A percentile compares a stretch with the other conserved stretches of the same genome.
phyloP scores from a whole-genome alignment of 2,888 invertebrate species.

The Ecliptopera silaceata region DNA sequence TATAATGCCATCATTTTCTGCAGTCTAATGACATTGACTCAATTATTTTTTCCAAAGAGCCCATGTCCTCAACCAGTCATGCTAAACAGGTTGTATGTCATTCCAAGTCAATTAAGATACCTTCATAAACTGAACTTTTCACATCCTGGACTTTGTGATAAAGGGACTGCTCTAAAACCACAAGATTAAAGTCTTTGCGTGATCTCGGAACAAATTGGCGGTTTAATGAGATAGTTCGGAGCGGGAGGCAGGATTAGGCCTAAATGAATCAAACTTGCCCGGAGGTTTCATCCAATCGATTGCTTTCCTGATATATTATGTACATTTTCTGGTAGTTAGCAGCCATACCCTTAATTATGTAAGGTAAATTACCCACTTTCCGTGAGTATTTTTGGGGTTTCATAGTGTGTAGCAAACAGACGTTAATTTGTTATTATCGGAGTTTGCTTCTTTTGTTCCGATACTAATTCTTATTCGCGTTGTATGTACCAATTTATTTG shows the following conservation, averaged over 20 bases:
- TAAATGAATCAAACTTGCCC: conserved; percentile 70
- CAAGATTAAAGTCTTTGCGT: conserved; percentile 68
- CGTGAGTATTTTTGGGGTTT: conserved; percentile 12
- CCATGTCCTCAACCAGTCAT: too few relatives aligned
- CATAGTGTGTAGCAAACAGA: not conserved
- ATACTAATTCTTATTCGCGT: too few relatives aligned
- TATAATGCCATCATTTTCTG: too few relatives aligned
- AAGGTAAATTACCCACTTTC: conserved; percentile 32
- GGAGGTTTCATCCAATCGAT: conserved; percentile 54
- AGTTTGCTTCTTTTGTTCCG: not conserved
- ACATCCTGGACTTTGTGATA: conserved; percentile 6
- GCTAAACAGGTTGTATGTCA: not conserved
- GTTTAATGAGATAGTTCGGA: conserved; percentile 73
- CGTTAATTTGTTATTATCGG: not conserved
- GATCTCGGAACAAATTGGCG: conserved; percentile 74
- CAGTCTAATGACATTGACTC: too few relatives aligned
- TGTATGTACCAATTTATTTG: too few relatives aligned
- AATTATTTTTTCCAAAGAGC: too few relatives aligned
- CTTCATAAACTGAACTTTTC: conserved; percentile 11
- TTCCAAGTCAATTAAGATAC: conserved; percentile 8
- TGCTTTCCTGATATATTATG: conserved; percentile 46
- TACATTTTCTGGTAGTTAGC: conserved; percentile 38
- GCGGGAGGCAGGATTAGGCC: conserved; percentile 63
- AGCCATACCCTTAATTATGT: conserved; percentile 37
- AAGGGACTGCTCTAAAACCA: conserved; percentile 45